phyloP scores from a whole-genome alignment of 2,888 invertebrate genomes.

The Trissolcus japonicus region DNA sequence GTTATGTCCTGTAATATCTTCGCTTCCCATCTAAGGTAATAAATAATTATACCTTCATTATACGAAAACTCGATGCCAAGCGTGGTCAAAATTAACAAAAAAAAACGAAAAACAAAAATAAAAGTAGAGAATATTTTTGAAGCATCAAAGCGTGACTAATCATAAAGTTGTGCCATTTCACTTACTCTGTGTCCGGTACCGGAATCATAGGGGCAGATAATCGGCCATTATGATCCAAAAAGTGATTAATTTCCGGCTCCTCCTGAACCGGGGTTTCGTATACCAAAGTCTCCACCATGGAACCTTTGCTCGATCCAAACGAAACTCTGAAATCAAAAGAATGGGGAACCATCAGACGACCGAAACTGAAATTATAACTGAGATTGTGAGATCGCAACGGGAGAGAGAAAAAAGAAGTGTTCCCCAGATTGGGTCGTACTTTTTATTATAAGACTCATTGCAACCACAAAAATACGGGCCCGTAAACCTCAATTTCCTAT shows the following conservation, averaged over 20 bases:
- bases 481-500: slow-evolving; percentile 70
- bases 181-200: slow-evolving; percentile 75
- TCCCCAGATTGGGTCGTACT: slow-evolving; percentile 1
- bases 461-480: slow-evolving; percentile 61
- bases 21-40: too few relatives aligned
- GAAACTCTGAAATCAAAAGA: slow-evolving; percentile 84
- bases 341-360: too few relatives aligned
- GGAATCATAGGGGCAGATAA: slow-evolving; percentile 69
- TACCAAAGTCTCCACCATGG: slow-evolving; percentile 95
- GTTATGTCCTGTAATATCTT: too few relatives aligned
- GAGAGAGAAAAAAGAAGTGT: too few relatives aligned
- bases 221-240: slow-evolving; percentile 73
- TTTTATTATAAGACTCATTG: slow-evolving; percentile 12
- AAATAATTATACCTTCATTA: too few relatives aligned
- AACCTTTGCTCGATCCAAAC: slow-evolving; percentile 94
- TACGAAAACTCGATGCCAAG: too few relatives aligned
- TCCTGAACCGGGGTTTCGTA: slow-evolving; percentile 89
- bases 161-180: slow-evolving; percentile 27
- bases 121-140: neutral
- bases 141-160: neutral
- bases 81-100: too few relatives aligned
- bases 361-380: too few relatives aligned
- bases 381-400: neutral
- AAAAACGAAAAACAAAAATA: neutral
- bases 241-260: slow-evolving; percentile 84